Evolutionary conservation across 2,113 vertebrate species (phyloP).

Genomic region (Ptilonorhynchus violaceus): DNA sequence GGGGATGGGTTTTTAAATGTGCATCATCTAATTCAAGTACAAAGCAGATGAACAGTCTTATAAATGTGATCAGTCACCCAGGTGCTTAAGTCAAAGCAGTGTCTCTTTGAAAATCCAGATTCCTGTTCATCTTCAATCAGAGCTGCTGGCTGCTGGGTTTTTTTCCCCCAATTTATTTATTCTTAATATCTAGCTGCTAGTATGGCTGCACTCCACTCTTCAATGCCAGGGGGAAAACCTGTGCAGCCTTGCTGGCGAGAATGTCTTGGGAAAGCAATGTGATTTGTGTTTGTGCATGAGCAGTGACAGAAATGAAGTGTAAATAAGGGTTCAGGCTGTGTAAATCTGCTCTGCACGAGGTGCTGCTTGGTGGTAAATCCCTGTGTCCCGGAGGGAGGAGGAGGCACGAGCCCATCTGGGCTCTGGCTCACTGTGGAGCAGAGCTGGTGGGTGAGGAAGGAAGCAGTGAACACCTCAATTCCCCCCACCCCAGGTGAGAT

Average conservation of each 20-base stretch:
- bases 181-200: background rate
- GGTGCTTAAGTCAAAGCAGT: background rate
- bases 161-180: background rate
- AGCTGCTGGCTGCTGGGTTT: background rate
- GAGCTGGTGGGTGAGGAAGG: background rate
- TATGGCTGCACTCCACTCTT: background rate
- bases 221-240: background rate
- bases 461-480: background rate
- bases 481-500: fast-evolving
- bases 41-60: background rate
- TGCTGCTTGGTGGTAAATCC: background rate
- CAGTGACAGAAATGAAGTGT: background rate
- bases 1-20: background rate
- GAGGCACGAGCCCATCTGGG: background rate
- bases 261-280: background rate
- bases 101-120: background rate
- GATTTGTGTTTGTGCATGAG: background rate
- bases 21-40: background rate
- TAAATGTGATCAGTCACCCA: background rate
- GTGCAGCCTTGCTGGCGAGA: background rate
- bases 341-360: background rate
- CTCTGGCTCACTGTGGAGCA: background rate
- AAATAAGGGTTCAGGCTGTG: background rate
- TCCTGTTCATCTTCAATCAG: background rate
- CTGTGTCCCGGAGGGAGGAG: background rate